phyloP scores from a whole-genome alignment of 2,888 invertebrate species.

The Megaustenia siamemsis region DNA sequence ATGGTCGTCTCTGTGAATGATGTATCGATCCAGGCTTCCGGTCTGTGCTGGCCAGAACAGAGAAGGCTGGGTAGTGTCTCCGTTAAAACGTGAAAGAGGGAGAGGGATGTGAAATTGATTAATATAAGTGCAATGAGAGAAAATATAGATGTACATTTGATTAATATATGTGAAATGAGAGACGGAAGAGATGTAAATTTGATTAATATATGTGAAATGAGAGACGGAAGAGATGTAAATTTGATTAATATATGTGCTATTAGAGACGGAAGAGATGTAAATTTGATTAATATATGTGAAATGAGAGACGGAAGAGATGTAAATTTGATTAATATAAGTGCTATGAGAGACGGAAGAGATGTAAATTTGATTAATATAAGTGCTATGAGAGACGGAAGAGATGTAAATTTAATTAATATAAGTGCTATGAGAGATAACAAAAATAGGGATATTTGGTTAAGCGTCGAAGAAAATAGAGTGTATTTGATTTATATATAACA shows the following conservation, averaged over 20 bases:
- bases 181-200: background rate
- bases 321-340: too few relatives aligned
- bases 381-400: too few relatives aligned
- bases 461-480: too few relatives aligned
- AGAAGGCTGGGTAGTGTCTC: too few relatives aligned
- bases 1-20: background rate
- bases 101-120: background rate
- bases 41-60: background rate
- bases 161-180: background rate
- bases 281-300: background rate
- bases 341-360: too few relatives aligned
- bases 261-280: background rate
- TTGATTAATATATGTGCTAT: background rate
- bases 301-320: too few relatives aligned
- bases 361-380: too few relatives aligned
- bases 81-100: background rate
- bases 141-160: background rate
- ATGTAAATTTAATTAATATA: too few relatives aligned
- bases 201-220: background rate
- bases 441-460: too few relatives aligned
- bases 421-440: too few relatives aligned
- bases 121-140: background rate
- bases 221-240: background rate
- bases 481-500: too few relatives aligned
- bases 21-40: constrained; percentile 4